phyloP scores from a whole-genome alignment of 2,113 vertebrate species.

The Baryphthengus martii region DNA sequence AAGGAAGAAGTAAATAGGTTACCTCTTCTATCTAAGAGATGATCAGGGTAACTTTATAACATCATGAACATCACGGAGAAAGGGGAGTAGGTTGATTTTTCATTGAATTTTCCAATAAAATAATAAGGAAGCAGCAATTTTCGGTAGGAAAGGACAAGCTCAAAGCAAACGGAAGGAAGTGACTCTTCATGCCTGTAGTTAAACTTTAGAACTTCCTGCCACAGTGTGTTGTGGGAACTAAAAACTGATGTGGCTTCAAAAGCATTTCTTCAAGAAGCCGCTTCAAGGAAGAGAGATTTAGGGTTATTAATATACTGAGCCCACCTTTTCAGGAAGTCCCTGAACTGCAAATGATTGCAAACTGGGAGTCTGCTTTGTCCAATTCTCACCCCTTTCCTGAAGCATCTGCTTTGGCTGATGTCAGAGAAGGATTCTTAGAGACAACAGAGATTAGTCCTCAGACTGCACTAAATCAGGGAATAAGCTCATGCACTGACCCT shows the following conservation, averaged over 20 bases:
- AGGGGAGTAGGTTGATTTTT: not conserved
- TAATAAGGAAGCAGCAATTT: not conserved
- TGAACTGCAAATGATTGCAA: not conserved
- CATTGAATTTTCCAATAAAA: not conserved
- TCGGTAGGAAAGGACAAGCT: not conserved
- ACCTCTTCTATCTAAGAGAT: not conserved
- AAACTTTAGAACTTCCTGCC: constrained; percentile 48
- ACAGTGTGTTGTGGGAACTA: not conserved
- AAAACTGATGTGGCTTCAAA: constrained; percentile 15
- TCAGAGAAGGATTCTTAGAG: not conserved
- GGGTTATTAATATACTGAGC: not conserved
- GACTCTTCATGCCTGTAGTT: not conserved
- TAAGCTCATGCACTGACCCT: not conserved
- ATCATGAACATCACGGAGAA: not conserved
- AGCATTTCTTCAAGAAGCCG: not conserved
- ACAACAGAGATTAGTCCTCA: not conserved
- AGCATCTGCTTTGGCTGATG: not conserved
- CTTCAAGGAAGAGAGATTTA: not conserved
- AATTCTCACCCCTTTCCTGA: not conserved
- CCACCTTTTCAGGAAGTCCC: constrained; percentile 8
- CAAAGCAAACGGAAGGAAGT: constrained; percentile 30
- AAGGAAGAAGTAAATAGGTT: not conserved
- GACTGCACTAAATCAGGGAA: not conserved
- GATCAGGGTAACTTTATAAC: not conserved
- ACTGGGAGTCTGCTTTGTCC: not conserved